These are phyloP conservation scores for Galeopsomyia nigrocyanea DNA, from an alignment of 2,888 invertebrate genomes.

Conservation along the genomic window DNA sequence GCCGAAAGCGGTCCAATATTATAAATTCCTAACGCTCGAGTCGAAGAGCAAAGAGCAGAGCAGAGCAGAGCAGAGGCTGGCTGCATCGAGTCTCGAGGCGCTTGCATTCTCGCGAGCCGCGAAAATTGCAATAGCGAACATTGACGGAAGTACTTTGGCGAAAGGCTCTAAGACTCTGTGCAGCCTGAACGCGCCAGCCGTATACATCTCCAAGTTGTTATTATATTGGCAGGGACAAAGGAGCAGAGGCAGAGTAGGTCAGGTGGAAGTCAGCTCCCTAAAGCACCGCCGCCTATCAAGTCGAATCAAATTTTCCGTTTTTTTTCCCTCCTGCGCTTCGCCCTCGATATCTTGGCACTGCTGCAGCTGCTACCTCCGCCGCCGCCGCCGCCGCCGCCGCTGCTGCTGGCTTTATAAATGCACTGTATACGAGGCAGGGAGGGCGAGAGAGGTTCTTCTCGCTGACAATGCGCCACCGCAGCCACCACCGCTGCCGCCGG, in stretches of 20 bases:
- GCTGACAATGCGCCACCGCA: slow-evolving; percentile 2
- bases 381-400: too few relatives aligned
- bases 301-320: slow-evolving; percentile 46
- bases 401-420: slow-evolving; percentile 40
- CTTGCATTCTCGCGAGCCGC: slow-evolving; percentile 49
- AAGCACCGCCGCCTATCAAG: slow-evolving; percentile 30
- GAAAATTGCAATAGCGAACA: slow-evolving; percentile 49
- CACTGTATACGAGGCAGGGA: slow-evolving; percentile 23
- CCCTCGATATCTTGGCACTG: slow-evolving; percentile 15
- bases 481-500: slow-evolving; percentile 2
- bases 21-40: slow-evolving; percentile 45
- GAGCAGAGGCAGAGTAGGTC: slow-evolving; percentile 1
- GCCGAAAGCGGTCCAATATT: slow-evolving; percentile 44
- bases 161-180: slow-evolving; percentile 19
- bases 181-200: neutral
- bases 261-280: slow-evolving; percentile 37
- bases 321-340: slow-evolving; percentile 8
- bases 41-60: neutral
- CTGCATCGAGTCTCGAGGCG: slow-evolving; percentile 10
- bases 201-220: slow-evolving; percentile 31
- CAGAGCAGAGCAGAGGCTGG: neutral
- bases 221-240: slow-evolving; percentile 40
- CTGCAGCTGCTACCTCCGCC: too few relatives aligned
- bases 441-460: slow-evolving; percentile 17
- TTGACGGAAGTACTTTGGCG: slow-evolving; percentile 46